Evolutionary conservation across 2,888 invertebrate species (phyloP).

Genomic region (Apodemia zela): DNA sequence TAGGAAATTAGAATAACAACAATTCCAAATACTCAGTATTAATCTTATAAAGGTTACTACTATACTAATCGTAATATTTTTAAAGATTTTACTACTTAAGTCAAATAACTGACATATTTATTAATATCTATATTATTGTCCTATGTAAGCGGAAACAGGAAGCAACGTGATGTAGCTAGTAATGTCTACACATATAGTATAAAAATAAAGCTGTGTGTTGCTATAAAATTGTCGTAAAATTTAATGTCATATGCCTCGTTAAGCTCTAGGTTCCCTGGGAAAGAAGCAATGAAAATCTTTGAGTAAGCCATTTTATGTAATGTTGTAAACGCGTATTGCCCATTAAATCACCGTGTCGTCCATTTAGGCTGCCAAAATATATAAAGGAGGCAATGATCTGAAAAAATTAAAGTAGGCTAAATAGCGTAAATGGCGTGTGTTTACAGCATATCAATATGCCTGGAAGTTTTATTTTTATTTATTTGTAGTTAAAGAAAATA

Average conservation of each 20-base stretch:
- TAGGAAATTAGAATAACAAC: too few relatives aligned
- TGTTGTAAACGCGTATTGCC: conserved; percentile 8
- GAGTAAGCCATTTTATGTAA: conserved; percentile 14
- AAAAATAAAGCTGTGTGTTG: conserved; percentile 11
- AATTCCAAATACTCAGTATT: too few relatives aligned
- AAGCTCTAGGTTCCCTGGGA: conserved; percentile 8
- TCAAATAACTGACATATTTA: too few relatives aligned
- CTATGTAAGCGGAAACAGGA: conserved; percentile 1
- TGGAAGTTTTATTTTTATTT: too few relatives aligned
- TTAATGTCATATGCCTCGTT: conserved; percentile 17
- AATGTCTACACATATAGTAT: conserved; percentile 5
- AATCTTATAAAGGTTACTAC: too few relatives aligned
- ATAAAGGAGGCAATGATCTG: background rate
- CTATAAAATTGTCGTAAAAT: conserved; percentile 18
- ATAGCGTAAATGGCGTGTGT: background rate
- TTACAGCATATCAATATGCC: too few relatives aligned
- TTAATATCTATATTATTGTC: background rate
- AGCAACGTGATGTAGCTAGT: background rate
- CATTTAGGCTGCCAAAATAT: conserved; percentile 14
- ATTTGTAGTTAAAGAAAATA: too few relatives aligned
- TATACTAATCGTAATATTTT: too few relatives aligned
- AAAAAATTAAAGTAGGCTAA: background rate
- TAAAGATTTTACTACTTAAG: too few relatives aligned
- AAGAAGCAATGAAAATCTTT: conserved; percentile 15
- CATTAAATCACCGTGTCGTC: conserved; percentile 11